Conservation (phyloP, 2,113 vertebrate genomes). For the Cricetomys ansorgei region DNA sequence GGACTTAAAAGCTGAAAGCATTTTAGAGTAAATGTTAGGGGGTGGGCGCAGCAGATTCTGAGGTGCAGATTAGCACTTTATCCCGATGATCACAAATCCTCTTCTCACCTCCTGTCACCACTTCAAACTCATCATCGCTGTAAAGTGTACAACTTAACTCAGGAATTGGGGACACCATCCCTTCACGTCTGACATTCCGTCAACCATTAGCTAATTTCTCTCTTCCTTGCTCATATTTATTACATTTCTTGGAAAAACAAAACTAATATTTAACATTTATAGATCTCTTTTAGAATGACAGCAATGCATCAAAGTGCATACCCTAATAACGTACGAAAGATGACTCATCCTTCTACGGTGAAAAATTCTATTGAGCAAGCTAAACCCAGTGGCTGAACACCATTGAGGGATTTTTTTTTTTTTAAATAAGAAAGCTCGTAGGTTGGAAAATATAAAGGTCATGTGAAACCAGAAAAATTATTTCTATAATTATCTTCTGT, state of each 20-base stretch:
- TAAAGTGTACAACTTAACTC: conserved; percentile 83
- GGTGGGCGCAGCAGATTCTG: conserved; percentile 82
- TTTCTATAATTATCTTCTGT: conserved; percentile 62
- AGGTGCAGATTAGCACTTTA: conserved; percentile 85
- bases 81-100: conserved; percentile 83
- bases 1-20: conserved; percentile 88
- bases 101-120: conserved; percentile 82
- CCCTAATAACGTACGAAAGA: neutral
- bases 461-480: conserved; percentile 38
- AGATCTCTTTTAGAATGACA: neutral
- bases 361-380: neutral
- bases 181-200: conserved; percentile 66
- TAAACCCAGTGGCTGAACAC: conserved; percentile 16
- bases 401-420: neutral
- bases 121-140: conserved; percentile 81
- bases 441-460: conserved; percentile 58
- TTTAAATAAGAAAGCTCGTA: conserved; percentile 30
- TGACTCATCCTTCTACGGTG: neutral
- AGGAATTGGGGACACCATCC: conserved; percentile 64
- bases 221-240: neutral
- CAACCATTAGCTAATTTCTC: conserved; percentile 75
- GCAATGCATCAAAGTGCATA: neutral
- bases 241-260: neutral
- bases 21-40: conserved; percentile 87
- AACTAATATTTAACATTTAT: conserved; percentile 13